Conservation (phyloP, 2,113 vertebrate species). For the Brachionichthys hirsutus region DNA sequence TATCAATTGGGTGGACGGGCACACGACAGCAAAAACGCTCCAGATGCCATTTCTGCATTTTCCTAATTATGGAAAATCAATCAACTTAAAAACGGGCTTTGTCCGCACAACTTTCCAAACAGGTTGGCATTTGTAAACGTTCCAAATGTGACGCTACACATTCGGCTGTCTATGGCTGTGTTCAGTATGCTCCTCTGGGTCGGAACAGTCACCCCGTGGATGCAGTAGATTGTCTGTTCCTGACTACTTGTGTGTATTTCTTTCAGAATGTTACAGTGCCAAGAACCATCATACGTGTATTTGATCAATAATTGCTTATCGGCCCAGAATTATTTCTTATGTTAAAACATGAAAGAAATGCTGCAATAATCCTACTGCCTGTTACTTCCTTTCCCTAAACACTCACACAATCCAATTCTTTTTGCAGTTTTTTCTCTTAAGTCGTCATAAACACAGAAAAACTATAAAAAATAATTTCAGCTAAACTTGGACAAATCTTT, state of each 20-base stretch:
- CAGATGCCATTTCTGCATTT: constrained; percentile 16
- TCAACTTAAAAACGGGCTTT: constrained; percentile 25
- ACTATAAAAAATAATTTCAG: neutral
- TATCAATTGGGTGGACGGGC: too few species aligned
- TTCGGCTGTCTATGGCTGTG: constrained; percentile 64
- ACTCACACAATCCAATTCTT: constrained; percentile 22
- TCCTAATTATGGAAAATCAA: constrained; percentile 2
- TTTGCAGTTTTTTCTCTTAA: constrained; percentile 7
- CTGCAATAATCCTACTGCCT: constrained; percentile 6
- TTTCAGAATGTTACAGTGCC: constrained; percentile 16
- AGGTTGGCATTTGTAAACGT: constrained; percentile 22
- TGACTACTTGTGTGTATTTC: constrained; percentile 24
- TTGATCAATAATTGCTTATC: constrained; percentile 21
- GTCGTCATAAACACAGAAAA: too few species aligned
- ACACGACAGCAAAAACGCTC: too few species aligned
- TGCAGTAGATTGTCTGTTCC: constrained; percentile 58
- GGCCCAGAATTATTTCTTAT: constrained; percentile 20
- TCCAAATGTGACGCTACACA: constrained; percentile 48
- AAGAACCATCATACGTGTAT: constrained; percentile 14
- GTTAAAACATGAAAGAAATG: constrained; percentile 22
- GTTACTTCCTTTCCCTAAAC: constrained; percentile 25
- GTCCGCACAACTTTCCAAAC: constrained; percentile 19
- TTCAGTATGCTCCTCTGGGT: constrained; percentile 31
- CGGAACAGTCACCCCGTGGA: constrained; percentile 14
- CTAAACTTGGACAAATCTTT: constrained; percentile 45